Evolutionary conservation across 2,797 vertebrate species (phyloP).

Genomic region (Graptemys geographica): DNA sequence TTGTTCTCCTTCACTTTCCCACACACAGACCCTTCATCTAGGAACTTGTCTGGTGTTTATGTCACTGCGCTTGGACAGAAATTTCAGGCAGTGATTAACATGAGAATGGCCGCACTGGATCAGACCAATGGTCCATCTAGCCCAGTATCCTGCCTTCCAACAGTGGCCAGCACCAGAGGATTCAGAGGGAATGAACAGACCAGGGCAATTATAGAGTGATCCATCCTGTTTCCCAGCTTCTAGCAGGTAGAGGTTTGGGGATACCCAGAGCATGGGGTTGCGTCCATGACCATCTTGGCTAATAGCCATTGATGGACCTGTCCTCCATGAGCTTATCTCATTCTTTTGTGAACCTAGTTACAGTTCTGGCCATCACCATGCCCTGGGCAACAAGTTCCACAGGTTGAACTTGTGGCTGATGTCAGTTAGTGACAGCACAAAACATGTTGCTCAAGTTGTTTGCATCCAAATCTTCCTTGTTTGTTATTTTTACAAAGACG

Average conservation of each 20-base stretch:
- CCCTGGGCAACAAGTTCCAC: background rate
- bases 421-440: slow-evolving; percentile 71
- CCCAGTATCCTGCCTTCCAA: background rate
- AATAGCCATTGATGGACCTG: background rate
- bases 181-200: background rate
- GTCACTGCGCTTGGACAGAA: slow-evolving; percentile 63
- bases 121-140: background rate
- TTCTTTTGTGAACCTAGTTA: background rate
- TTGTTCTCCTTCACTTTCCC: slow-evolving; percentile 48
- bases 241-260: background rate
- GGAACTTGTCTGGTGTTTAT: slow-evolving; percentile 56
- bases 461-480: slow-evolving; percentile 47
- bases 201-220: background rate
- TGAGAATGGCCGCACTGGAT: background rate
- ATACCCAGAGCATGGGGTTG: background rate
- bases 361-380: background rate
- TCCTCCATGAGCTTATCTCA: background rate
- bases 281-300: background rate
- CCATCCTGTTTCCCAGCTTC: background rate
- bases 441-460: slow-evolving; percentile 58
- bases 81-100: slow-evolving; percentile 62
- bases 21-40: slow-evolving; percentile 34
- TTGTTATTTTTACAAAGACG: slow-evolving; percentile 47
- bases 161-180: background rate
- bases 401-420: slow-evolving; percentile 17